Percentiles rank a stretch among this genome's conserved stretches.
Conservation (phyloP, 2,113 vertebrate genomes). For the Scopus umbretta region DNA sequence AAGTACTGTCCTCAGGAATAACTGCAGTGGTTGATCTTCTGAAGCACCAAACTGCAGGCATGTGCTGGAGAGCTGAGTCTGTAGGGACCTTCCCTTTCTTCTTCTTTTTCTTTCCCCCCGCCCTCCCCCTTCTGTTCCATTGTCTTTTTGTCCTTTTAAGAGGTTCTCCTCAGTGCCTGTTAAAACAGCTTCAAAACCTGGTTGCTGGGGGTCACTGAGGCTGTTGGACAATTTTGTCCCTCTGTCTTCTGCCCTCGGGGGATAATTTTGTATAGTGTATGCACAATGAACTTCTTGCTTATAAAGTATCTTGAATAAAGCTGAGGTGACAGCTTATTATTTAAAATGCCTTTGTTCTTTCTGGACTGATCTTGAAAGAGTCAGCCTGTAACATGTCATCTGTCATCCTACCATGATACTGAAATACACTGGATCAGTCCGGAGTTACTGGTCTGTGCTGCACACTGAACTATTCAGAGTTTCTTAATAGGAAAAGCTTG, state of each 20-base stretch:
- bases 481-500: not conserved
- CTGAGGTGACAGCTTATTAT: not conserved
- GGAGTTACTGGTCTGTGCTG: not conserved
- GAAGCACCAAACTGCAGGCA: not conserved
- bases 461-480: not conserved
- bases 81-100: not conserved
- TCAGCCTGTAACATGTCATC: not conserved
- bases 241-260: not conserved
- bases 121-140: not conserved
- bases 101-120: not conserved
- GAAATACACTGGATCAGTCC: not conserved
- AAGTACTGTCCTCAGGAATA: not conserved
- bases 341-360: not conserved
- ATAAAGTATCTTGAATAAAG: not conserved
- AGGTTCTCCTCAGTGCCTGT: not conserved
- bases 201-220: not conserved
- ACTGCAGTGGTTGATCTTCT: not conserved
- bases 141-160: not conserved
- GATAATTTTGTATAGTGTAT: not conserved
- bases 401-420: not conserved
- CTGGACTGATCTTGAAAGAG: not conserved
- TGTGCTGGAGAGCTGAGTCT: not conserved
- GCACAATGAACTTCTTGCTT: not conserved
- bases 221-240: not conserved
- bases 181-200: not conserved